These are phyloP conservation scores for Bombus balteatus DNA, from an alignment of 1,140 invertebrate species.

Conservation along the genomic window DNA sequence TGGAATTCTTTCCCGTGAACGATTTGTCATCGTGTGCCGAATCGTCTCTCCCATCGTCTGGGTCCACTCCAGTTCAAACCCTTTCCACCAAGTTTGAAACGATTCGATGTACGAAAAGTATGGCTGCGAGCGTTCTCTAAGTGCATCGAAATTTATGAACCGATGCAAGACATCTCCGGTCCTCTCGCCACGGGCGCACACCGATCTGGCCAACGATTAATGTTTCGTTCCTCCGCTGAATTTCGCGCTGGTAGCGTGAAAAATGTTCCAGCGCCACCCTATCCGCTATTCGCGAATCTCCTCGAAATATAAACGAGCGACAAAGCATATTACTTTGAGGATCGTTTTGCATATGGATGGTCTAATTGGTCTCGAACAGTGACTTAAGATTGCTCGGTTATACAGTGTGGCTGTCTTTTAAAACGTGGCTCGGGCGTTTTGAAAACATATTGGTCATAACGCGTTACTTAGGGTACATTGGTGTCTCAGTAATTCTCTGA, in stretches of 20 bases:
- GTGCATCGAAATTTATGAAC: constrained; percentile 73
- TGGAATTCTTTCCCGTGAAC: constrained; percentile 34
- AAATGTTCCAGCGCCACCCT: constrained; percentile 52
- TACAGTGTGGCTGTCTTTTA: neutral
- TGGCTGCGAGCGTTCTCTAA: constrained; percentile 52
- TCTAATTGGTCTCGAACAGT: constrained; percentile 51
- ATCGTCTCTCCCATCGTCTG: neutral
- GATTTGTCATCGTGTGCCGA: constrained; percentile 59
- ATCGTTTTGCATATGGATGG: constrained; percentile 3
- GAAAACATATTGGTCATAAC: too few relatives aligned
- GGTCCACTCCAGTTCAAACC: neutral
- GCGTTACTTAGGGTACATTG: too few relatives aligned
- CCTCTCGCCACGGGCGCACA: constrained; percentile 28
- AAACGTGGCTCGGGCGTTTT: neutral
- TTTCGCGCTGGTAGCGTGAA: constrained; percentile 63
- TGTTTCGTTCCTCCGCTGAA: constrained; percentile 55
- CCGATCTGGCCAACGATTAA: constrained; percentile 64
- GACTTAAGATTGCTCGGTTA: constrained; percentile 35
- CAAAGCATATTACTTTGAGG: neutral
- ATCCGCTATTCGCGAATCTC: constrained; percentile 4
- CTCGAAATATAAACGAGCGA: neutral
- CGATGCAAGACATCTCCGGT: constrained; percentile 17
- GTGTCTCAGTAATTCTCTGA: too few relatives aligned
- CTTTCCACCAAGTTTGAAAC: constrained; percentile 4
- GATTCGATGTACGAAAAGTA: constrained; percentile 31